A percentile compares a stretch with the other conserved stretches of the same genome.
These are phyloP conservation scores for Gavialis gangeticus DNA, from an alignment of 2,113 vertebrate species.

Conservation along the genomic window DNA sequence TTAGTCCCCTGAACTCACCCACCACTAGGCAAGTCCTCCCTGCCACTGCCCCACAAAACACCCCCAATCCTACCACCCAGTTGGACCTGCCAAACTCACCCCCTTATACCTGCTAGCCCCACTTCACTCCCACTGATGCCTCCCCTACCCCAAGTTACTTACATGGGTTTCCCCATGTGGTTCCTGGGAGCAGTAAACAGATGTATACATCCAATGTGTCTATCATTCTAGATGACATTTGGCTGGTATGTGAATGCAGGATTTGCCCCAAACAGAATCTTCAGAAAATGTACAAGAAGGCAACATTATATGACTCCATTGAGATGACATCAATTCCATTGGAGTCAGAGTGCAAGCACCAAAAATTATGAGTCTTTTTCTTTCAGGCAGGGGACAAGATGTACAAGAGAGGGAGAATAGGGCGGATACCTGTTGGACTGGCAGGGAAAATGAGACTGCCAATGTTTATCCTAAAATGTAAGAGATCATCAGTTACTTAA, in stretches of 20 bases:
- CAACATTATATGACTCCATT: background rate
- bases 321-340: background rate
- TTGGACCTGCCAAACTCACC: too few species aligned
- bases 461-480: background rate
- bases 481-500: background rate
- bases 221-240: slow-evolving; percentile 33
- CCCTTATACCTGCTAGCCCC: too few species aligned
- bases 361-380: background rate
- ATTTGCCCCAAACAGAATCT: slow-evolving; percentile 38
- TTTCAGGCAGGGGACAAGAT: background rate
- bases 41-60: too few species aligned
- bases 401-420: background rate
- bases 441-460: background rate
- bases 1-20: too few species aligned
- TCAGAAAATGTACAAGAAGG: slow-evolving; percentile 27
- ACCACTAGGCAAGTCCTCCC: too few species aligned
- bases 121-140: too few species aligned
- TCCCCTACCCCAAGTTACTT: too few species aligned
- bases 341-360: background rate
- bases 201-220: too few species aligned
- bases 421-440: background rate
- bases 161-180: too few species aligned
- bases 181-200: too few species aligned
- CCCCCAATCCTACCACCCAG: too few species aligned
- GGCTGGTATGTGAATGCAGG: background rate